These are phyloP conservation scores for Caranx melampygus DNA, from an alignment of 2,113 vertebrate genomes.

Conservation along the genomic window DNA sequence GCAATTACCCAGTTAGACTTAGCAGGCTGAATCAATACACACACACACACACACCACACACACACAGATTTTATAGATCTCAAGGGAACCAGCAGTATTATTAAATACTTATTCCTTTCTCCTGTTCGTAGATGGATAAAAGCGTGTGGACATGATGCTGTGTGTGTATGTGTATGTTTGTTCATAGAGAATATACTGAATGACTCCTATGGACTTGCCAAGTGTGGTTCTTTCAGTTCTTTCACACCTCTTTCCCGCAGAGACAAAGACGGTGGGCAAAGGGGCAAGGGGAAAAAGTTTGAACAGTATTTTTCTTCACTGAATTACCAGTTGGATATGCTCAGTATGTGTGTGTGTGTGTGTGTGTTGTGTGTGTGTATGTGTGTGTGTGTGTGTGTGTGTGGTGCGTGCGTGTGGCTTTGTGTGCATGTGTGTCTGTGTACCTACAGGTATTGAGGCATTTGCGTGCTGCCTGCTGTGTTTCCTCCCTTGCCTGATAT, in stretches of 20 bases:
- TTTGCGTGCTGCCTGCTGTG: conserved; percentile 11
- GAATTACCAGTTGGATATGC: conserved; percentile 27
- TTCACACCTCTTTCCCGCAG: conserved; percentile 8
- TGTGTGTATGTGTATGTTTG: conserved; percentile 16
- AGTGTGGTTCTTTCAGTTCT: conserved; percentile 22
- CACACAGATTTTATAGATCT: conserved; percentile 39
- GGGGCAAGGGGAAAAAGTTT: conserved; percentile 29
- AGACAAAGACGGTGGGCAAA: conserved; percentile 22
- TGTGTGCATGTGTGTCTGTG: not conserved
- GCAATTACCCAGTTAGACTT: conserved; percentile 69
- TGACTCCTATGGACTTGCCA: conserved; percentile 12
- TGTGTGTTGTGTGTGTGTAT: not conserved
- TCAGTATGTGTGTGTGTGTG: not conserved
- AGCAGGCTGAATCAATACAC: conserved; percentile 64
- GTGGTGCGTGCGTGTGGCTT: not conserved
- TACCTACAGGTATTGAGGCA: not conserved
- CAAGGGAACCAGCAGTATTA: conserved; percentile 46
- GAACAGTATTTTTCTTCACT: conserved; percentile 41
- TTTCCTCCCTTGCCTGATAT: conserved; percentile 33
- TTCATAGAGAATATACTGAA: not conserved
- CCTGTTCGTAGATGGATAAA: conserved; percentile 29
- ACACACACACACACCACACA: not conserved
- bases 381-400: not conserved
- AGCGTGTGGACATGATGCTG: not conserved
- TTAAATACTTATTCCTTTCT: conserved; percentile 54